Evolutionary conservation across 2,888 invertebrate species (phyloP), one percentile per base, ranked within the genome.

Genomic region (Pristionchus fissidentatus): DNA sequence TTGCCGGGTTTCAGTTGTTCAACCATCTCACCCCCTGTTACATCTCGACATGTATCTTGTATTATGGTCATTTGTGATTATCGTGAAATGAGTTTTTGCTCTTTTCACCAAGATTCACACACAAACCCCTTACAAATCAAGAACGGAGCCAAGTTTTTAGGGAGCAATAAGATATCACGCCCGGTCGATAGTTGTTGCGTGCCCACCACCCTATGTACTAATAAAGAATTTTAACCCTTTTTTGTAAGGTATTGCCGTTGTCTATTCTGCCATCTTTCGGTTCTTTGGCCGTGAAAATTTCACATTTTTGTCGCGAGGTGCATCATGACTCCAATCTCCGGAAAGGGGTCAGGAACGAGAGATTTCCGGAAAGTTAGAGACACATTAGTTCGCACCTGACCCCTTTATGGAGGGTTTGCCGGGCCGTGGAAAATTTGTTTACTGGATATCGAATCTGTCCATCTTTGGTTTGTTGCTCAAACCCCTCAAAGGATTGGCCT

Each of bases 111-210:
- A 70, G 38, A 70, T 66, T 22, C 35, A 22, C n/a, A n/a, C 66
- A 35, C 38, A 22, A 70, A 22, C 3, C 62, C 10, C 70, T 41
- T 43, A n/a, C 70, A 38, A 26, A 38, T 70, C 70, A n/a, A 41
- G 26, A 60, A 70, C 70, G 70, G 70, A 70, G 41, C 41, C 70
- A 41, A 70, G 70, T 70, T 70, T 70, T 70, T 70, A 70, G 70
- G 70, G 41, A 70, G 70, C 70, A 70, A 41, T 70, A 70, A 8
- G 26, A 32, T 41, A 41, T 41, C 32, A 41, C 43, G 43, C 43
- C 62, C 70, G 70, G 43, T 70, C 38, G 62, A 66, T 26, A 29
- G 22, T 22, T 8, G 2, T 32, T n/a, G n/a, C n/a, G 26, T 15
- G 2, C 4, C 70, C 43, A 41, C 70, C 41, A 70, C n/a, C 38